Base-by-base conservation (phyloP, 2,113 vertebrate genomes). In the Ophiodon elongatus region DNA sequence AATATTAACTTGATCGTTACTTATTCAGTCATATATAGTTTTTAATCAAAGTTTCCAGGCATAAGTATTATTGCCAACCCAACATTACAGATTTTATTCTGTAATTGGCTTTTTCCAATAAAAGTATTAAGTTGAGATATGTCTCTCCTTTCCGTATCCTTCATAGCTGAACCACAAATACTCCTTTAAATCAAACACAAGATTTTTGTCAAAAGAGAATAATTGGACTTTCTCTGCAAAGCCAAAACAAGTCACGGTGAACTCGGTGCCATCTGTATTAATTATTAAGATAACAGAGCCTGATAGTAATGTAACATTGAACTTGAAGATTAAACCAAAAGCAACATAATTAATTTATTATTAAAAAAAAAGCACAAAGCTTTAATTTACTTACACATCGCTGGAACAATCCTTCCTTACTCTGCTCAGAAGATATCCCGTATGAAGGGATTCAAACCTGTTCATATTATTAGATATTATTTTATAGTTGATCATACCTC, bases 201-300 rank as follows among this genome's bases (percentile, higher is more conserved):
- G 5, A 52, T 29, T 85, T 64, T 33, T 69, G 25, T 59, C 63
- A 63, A 21, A 17, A 65, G 10, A 64, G 8, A 0, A 63, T 60
- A 7, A 9, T 62, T 2, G 29, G 4, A 35, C 39, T 80, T 79
- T n/a, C 63, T 43, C 31, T 84, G 47, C 63, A 64, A 80, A 65
- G 39, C n/a, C 31, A 23, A 17, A 66, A 56, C 25, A 68, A 72
- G 25, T 59, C 25, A 14, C 64, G 76, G 27, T 59, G 35, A 65
- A 76, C 39, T 57, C 54, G 31, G 35, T 52, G 41, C 6, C 43
- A 73, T 65, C 45, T 68, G 45, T 17, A 8, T 73, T 6, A 45
- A 78, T 50, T 50, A 60, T 70, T 65, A 27, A 54, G 25, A 0
- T 2, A 37, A 73, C 8, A 43, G 50, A 52, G 27, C 23, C 43